Evolutionary conservation across 2,888 invertebrate species (phyloP), one percentile per base, ranked within the genome.

Genomic region (Macrophya alboannulata): DNA sequence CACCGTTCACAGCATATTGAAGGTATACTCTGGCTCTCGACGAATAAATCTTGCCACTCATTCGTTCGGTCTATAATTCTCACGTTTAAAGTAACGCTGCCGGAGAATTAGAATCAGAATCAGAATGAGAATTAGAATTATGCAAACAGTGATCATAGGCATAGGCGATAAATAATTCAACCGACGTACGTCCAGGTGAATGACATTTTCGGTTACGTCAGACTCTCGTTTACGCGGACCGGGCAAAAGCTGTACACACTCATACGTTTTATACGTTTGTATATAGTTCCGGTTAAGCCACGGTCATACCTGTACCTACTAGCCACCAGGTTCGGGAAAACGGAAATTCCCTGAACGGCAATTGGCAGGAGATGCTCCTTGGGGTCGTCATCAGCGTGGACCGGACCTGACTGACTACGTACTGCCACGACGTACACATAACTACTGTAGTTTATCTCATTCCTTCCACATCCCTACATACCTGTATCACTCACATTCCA

Each of bases 351-450:
- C 88, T 84, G 87, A 89, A 88, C 88, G 87, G 88, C 89, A 89
- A 91, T 91, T 91, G 91, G 90, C 91, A 90, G 89, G 88, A 83
- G 89, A 84, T 84, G 86, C 86, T 89, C 91, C 89, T 88, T 82
- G 82, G 91, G 88, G 89, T 89, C 89, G 89, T 90, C 91, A 89
- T 91, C 90, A 90, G 89, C 88, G 89, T 87, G 87, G 85, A 85
- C 84, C 86, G 89, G 86, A 88, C 91, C 90, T 90, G 90, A 91
- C 90, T 90, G 90, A 91, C 90, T 91, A 90, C 90, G 31, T 25
- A 45, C 25, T 12, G 45, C n/a, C 10, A 31, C 77, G 90, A 90
- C 89, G 74, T 74, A 43, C 10, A 43, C 10, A 21, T 43, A 45
- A 68, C 8, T 65, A 25, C 12, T 25, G 45, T n/a, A 25, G 17